Evolutionary conservation across 1,140 invertebrate genomes (phyloP), one percentile per base, ranked within the genome.

Genomic region (Zaprionus taronus): DNA sequence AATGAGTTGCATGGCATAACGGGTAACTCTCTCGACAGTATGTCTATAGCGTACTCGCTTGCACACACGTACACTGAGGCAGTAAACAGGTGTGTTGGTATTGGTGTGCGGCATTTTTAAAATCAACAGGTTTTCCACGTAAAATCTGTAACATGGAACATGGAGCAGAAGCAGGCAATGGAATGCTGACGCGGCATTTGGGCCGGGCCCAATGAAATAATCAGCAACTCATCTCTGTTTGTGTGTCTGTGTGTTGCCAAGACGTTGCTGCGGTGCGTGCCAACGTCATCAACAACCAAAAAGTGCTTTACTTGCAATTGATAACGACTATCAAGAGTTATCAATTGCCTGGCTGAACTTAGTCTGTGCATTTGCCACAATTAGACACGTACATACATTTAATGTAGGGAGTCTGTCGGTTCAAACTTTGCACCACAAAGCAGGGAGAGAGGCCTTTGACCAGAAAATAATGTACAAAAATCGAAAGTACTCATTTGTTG

Each of bases 71-170:
- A 31, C 53, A 36, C 20, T 4, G 41, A 12, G 34, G 24, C 47
- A 24, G 49, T 12, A 53, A 70, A 75, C 69, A 84, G 73, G 77
- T 65, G 76, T 68, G 64, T 31, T 51, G 36, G 31, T 58, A 53
- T 47, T 58, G 55, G 11, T 38, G 7, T 73, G 28, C 28, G 49
- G 44, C 47, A n/a, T 15, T 44, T 49, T 60, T 22, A 51, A 69
- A 71, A 76, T 81, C 80, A 83, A 83, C 80, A 83, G 80, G 80
- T 83, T 80, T 82, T 80, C 51, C 69, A 74, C 47, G 31, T 69
- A 66, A 66, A 41, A 63, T 67, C 49, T 77, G 58, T 60, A 63
- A 74, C 61, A 65, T 65, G 20, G n/a, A 58, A 55, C 31, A 34
- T 22, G 49, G 22, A 60, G 64, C 9, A 34, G 31, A 34, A 34